Conservation (phyloP, 2,888 invertebrate genomes). For the Osmoderma eremita region DNA sequence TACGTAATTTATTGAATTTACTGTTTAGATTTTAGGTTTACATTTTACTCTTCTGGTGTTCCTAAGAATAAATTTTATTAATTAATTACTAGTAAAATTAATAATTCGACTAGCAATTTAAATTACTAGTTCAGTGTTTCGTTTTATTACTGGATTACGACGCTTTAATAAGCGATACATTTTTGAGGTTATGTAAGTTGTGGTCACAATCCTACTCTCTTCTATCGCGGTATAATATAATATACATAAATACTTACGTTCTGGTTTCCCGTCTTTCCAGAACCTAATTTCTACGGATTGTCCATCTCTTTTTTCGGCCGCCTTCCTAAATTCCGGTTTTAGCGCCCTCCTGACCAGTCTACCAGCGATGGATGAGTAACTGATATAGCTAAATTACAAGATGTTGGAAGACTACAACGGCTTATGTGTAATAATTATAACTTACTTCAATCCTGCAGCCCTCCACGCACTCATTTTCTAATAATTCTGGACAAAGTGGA, state of each 20-base stretch:
- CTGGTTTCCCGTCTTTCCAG: slow-evolving; percentile 46
- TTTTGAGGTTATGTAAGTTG: slow-evolving; percentile 11
- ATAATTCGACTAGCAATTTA: too few relatives aligned
- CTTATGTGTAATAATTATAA: slow-evolving; percentile 28
- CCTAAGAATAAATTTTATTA: too few relatives aligned
- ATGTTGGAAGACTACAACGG: slow-evolving; percentile 15
- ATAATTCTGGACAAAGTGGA: slow-evolving; percentile 22
- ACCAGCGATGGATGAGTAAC: slow-evolving; percentile 54
- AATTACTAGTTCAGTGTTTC: too few relatives aligned
- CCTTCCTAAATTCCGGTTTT: slow-evolving; percentile 49
- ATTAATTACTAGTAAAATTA: too few relatives aligned
- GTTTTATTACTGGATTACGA: too few relatives aligned
- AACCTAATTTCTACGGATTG: slow-evolving; percentile 48
- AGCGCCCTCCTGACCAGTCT: slow-evolving; percentile 51
- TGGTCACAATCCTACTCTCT: slow-evolving; percentile 1
- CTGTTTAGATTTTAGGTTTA: too few relatives aligned
- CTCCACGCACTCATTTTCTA: slow-evolving; percentile 44
- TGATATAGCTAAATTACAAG: slow-evolving; percentile 50
- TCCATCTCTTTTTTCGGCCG: slow-evolving; percentile 45
- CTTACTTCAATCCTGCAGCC: slow-evolving; percentile 46
- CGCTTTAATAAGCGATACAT: neutral
- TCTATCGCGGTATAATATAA: slow-evolving; percentile 15
- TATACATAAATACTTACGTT: slow-evolving; percentile 38
- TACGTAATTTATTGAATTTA: too few relatives aligned
- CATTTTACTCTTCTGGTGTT: too few relatives aligned